A percentile compares a stretch with the other conserved stretches of the same genome.
Conservation (phyloP, 2,113 vertebrate species). For the Progne subis region DNA sequence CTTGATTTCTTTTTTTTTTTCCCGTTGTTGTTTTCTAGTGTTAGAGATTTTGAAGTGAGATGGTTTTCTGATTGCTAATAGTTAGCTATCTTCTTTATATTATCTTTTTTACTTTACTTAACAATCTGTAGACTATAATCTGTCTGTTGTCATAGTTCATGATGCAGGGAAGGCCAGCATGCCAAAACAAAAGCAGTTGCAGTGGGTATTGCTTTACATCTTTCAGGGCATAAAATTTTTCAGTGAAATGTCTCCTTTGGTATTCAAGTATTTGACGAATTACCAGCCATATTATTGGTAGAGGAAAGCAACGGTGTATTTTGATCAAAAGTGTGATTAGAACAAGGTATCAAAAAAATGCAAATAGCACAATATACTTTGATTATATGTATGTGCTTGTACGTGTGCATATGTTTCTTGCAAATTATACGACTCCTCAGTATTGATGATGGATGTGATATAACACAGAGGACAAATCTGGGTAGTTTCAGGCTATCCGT, state of each 20-base stretch:
- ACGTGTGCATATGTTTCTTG: background rate
- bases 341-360: background rate
- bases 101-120: background rate
- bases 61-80: background rate
- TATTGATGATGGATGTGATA: rapidly evolving
- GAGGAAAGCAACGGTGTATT: background rate
- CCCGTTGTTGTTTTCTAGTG: background rate
- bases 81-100: background rate
- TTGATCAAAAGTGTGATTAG: background rate
- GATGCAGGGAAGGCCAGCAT: background rate
- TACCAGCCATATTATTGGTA: background rate
- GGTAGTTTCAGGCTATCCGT: background rate
- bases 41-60: background rate
- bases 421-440: background rate
- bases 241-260: background rate
- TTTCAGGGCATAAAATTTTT: background rate
- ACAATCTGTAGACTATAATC: background rate
- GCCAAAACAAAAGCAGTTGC: background rate
- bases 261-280: background rate
- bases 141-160: background rate
- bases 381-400: background rate
- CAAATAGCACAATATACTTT: background rate
- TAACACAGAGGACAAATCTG: background rate
- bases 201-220: background rate
- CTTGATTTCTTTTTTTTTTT: background rate